Evolutionary conservation across 2,113 vertebrate genomes (phyloP), one percentile per base, ranked within the genome.

Genomic region (Mastomys coucha): DNA sequence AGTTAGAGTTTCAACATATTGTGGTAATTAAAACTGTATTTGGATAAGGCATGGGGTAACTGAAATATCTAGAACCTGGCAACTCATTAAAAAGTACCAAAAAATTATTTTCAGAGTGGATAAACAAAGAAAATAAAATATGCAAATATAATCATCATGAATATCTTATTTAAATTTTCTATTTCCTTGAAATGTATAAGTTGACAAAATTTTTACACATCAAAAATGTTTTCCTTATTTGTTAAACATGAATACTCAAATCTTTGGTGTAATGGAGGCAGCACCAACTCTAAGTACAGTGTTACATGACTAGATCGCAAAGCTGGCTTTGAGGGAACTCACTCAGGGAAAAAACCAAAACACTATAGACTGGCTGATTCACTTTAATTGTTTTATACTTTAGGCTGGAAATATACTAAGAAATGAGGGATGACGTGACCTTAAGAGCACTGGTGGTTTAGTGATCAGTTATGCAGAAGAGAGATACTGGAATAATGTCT

Each of bases 371-470:
- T 73, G 51, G 70, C 20, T 88, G 3, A 80, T 72, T 58, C 45
- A 53, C 33, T 90, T 96, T 91, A 96, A 72, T 89, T 24, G 76
- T 91, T 56, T 77, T 89, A 58, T 70, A n/a, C 26, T 69, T 49
- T 17, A 45, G 60, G 20, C 26, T 96, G 4, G 24, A 94, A 96
- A 96, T 90, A 88, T 92, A 94, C 19, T 45, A 95, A 65, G 76
- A 94, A 96, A n/a, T 90, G 63, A 94, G 82, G 92, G 76, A 92
- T 67, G 20, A 31, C 39, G 4, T 80, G 87, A 97, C 19, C 10
- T 91, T 97, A 96, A 82, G 82, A 91, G n/a, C 33, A 49, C 93
- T 87, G 63, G 28, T 69, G 78, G 69, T 88, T 96, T 95, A 84
- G 88, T 36, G 16, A 80, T 92, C 42, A 89, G 88, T 86, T 96